phyloP scores from a whole-genome alignment of 2,113 vertebrate species.

The Stomatorhinus ivindoensis region DNA sequence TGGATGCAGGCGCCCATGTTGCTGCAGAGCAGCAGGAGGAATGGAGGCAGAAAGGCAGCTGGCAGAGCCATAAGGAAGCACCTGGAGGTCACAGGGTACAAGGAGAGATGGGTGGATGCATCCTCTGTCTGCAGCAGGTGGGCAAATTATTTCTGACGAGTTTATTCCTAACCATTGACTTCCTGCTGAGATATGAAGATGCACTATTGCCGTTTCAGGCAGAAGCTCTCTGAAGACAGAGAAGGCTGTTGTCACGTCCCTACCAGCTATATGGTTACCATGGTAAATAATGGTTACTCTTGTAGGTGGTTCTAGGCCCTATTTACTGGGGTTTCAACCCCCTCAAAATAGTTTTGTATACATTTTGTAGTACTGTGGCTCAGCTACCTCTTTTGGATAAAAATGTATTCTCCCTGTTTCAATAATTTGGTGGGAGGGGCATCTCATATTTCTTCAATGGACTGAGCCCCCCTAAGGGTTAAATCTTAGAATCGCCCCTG shows the following conservation, averaged over 20 bases:
- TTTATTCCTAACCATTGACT: neutral
- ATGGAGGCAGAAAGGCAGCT: conserved; percentile 35
- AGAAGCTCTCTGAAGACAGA: neutral
- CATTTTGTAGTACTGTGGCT: neutral
- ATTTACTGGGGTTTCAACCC: neutral
- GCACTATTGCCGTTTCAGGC: neutral
- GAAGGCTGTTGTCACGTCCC: neutral
- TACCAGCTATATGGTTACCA: neutral
- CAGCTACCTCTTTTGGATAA: neutral
- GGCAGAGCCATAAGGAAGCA: conserved; percentile 43
- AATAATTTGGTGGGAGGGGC: no score
- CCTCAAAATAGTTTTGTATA: neutral
- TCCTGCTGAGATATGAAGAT: neutral
- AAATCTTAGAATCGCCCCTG: neutral
- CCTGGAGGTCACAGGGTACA: conserved; percentile 39
- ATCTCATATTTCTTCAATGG: neutral
- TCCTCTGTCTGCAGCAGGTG: neutral
- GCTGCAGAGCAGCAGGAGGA: conserved; percentile 62
- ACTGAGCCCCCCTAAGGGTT: neutral
- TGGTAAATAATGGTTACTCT: neutral
- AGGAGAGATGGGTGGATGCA: neutral
- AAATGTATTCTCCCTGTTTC: no score
- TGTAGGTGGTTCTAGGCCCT: neutral
- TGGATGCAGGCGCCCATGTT: conserved; percentile 43
- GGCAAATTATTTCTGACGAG: neutral